Evolutionary conservation across 1,140 invertebrate genomes (phyloP).

Genomic region (Drosophila repletoides): DNA sequence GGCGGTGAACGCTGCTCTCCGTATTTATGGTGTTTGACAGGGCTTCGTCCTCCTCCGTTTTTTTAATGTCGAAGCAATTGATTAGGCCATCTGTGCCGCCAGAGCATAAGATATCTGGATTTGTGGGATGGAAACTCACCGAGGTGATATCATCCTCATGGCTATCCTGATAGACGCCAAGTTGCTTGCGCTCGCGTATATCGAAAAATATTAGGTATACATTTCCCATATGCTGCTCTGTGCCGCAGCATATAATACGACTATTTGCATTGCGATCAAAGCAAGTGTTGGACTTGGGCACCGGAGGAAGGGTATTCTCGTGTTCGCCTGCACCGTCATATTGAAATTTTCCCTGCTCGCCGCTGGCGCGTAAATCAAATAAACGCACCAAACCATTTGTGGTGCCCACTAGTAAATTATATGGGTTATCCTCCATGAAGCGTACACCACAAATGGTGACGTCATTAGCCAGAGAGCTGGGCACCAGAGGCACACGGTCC

Average conservation of each 20-base stretch:
- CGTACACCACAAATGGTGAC: conserved; percentile 54
- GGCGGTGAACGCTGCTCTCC: conserved; percentile 89
- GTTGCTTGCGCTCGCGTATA: conserved; percentile 85
- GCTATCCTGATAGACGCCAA: conserved; percentile 93
- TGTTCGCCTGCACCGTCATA: conserved; percentile 77
- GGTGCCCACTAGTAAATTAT: conserved; percentile 58
- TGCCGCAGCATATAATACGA: conserved; percentile 89
- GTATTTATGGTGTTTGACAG: conserved; percentile 91
- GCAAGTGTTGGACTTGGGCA: conserved; percentile 85
- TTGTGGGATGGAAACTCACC: conserved; percentile 90
- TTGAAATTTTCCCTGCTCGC: conserved; percentile 51
- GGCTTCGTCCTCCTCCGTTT: conserved; percentile 91
- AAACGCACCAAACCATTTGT: conserved; percentile 65
- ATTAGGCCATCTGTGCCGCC: conserved; percentile 93
- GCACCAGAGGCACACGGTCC: conserved; percentile 1
- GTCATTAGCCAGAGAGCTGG: not conserved
- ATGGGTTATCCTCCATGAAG: conserved; percentile 58
- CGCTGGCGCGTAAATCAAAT: conserved; percentile 59
- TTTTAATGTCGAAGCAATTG: conserved; percentile 91
- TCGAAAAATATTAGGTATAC: conserved; percentile 93
- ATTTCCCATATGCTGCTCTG: conserved; percentile 87
- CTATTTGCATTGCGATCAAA: conserved; percentile 91
- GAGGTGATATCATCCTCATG: conserved; percentile 93
- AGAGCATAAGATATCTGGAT: conserved; percentile 87
- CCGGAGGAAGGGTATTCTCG: conserved; percentile 51